These are phyloP conservation scores for Equus przewalskii DNA, from an alignment of 2,113 vertebrate species.

Conservation along the genomic window DNA sequence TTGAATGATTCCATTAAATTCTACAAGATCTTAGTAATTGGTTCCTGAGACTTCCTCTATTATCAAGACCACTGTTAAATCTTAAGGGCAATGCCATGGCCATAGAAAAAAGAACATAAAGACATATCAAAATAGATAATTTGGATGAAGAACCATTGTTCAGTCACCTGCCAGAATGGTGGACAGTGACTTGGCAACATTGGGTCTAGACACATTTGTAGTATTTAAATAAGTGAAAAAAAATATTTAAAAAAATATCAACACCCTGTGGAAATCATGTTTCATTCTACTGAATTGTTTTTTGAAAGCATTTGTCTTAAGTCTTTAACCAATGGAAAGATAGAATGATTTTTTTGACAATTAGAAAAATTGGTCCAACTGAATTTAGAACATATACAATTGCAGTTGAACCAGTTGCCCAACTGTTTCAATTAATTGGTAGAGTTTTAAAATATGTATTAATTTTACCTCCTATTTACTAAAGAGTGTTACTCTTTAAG, in stretches of 20 bases:
- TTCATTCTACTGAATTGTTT: neutral
- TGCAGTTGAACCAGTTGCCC: neutral
- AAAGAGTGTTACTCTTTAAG: slow-evolving; percentile 15
- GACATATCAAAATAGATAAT: neutral
- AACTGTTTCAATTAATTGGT: slow-evolving; percentile 22
- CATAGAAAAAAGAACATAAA: neutral
- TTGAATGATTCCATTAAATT: slow-evolving; percentile 60
- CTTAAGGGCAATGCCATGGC: neutral
- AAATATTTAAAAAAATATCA: neutral
- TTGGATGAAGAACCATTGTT: slow-evolving; percentile 2
- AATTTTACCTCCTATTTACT: slow-evolving; percentile 25
- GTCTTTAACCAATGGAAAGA: slow-evolving; percentile 4
- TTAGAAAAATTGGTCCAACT: neutral
- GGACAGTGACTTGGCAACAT: neutral
- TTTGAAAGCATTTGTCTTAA: neutral
- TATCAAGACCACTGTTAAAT: slow-evolving; percentile 38
- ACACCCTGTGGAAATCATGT: neutral
- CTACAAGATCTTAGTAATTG: slow-evolving; percentile 36
- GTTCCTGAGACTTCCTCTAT: neutral
- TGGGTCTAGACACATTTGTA: neutral
- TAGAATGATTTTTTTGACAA: neutral
- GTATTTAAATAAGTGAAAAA: neutral
- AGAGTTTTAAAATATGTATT: slow-evolving; percentile 19
- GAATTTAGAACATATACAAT: slow-evolving; percentile 26
- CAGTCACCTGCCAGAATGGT: neutral